These are phyloP conservation scores for Asobara japonica DNA, from an alignment of 1,140 invertebrate genomes.

Conservation along the genomic window DNA sequence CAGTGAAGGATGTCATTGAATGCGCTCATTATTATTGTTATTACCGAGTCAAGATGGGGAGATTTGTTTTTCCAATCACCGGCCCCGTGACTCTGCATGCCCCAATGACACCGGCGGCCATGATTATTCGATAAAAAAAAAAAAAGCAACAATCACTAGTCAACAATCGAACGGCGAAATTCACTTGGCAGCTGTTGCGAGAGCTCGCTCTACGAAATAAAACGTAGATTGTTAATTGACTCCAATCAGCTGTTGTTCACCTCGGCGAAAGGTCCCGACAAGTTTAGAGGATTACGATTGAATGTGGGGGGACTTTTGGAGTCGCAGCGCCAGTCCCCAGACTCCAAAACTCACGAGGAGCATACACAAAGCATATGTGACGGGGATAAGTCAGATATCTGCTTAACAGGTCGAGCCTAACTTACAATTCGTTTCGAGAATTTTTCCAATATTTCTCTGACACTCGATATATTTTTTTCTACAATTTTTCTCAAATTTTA, in stretches of 20 bases:
- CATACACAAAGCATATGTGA: neutral
- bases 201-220: neutral
- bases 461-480: too few relatives aligned
- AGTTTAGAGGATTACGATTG: neutral
- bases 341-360: neutral
- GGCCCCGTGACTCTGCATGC: constrained; percentile 44
- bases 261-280: too few relatives aligned
- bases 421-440: too few relatives aligned
- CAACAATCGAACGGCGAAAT: neutral
- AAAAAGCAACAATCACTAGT: neutral
- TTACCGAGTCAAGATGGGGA: constrained; percentile 47
- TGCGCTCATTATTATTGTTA: too few relatives aligned
- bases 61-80: constrained; percentile 47
- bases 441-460: too few relatives aligned
- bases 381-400: neutral
- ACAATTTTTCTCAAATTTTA: too few relatives aligned
- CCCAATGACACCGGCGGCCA: constrained; percentile 57
- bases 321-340: constrained; percentile 13
- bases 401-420: neutral
- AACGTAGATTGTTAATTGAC: neutral
- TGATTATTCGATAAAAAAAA: constrained; percentile 23
- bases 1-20: too few relatives aligned
- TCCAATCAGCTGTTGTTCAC: neutral
- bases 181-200: neutral
- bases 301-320: neutral